Evolutionary conservation across 2,888 invertebrate species (phyloP).

Genomic region (Noctua janthina): DNA sequence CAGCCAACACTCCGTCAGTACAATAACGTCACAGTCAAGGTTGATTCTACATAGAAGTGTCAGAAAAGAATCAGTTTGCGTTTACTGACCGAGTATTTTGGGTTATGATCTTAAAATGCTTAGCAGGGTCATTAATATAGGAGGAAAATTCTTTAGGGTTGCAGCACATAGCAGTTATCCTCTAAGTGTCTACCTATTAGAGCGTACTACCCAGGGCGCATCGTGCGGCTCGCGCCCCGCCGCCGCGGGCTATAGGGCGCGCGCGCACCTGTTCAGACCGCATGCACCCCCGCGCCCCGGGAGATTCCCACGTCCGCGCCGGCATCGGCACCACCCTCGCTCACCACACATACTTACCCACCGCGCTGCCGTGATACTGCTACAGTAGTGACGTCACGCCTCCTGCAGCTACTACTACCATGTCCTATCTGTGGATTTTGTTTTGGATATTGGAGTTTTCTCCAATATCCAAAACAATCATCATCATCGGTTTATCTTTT

Average conservation of each 20-base stretch:
- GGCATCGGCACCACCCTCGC: background rate
- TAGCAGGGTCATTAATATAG: too few relatives aligned
- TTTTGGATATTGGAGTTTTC: background rate
- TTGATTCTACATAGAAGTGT: too few relatives aligned
- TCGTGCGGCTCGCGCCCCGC: constrained; percentile 18
- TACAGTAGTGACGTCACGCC: background rate
- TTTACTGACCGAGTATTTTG: too few relatives aligned
- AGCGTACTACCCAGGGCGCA: background rate
- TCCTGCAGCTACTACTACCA: too few relatives aligned
- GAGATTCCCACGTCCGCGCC: constrained; percentile 46
- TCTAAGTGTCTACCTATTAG: constrained; percentile 7
- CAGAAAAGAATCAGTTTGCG: too few relatives aligned
- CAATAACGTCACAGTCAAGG: too few relatives aligned
- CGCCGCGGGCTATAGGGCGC: constrained; percentile 53
- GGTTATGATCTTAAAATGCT: too few relatives aligned
- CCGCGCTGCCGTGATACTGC: background rate
- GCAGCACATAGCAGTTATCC: too few relatives aligned
- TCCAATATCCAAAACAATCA: too few relatives aligned
- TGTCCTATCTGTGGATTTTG: background rate
- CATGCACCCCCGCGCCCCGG: constrained; percentile 55
- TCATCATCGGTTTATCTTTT: too few relatives aligned
- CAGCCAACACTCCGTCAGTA: too few relatives aligned
- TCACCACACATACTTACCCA: background rate
- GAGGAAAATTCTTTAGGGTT: too few relatives aligned
- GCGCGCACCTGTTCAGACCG: constrained; percentile 50